Base-by-base conservation (phyloP, 2,888 invertebrate species). In the Cartodere bifasciata region DNA sequence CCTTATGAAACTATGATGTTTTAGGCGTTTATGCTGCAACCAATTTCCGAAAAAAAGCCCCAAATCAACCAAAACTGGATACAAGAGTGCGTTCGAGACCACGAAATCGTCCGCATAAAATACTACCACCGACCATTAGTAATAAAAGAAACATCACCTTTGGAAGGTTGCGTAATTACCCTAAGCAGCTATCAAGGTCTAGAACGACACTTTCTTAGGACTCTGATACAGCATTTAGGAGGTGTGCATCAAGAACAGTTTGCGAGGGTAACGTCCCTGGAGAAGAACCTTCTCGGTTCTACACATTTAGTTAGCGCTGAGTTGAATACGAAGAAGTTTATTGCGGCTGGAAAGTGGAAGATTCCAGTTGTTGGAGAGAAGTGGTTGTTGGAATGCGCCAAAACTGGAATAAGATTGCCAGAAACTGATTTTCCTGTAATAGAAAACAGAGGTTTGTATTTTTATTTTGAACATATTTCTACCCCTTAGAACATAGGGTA, bases 301-400 rank as follows among this genome's bases (percentile, higher is more conserved):
- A 91, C 92, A 0, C 83, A 94, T 55, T 63, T 94, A 0, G 63
- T 94, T 3, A 84, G 83, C 40, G 74, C 77, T 4, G 63, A 65
- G 1, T 65, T 84, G 0, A 63, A 65, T 12, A 88, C 90, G 0
- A 81, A 80, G 44, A 94, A 91, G 53, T 84, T 83, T 52, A 63
- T 64, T 22, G 90, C 88, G 0, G 84, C 86, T 0, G 47, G 80
- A 0, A 85, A 83, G 54, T 94, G 92, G 94, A 70, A 71, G 7
- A 62, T 87, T 34, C 90, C 88, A 0, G 82, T 82, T 2, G 78
- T 92, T 1, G 70, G 58, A 0, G 75, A 76, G 6, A 62, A 72
- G 6, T 92, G 91, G 91, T 53, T 91, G 28, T 50, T 80, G 24
- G 68, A 69, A 14, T 87, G 87, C 55, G 77, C 72, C 9, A 50